A percentile compares a stretch with the other conserved stretches of the same genome.
phyloP scores from a whole-genome alignment of 2,113 vertebrate genomes.

The Peromyscus polionotus region DNA sequence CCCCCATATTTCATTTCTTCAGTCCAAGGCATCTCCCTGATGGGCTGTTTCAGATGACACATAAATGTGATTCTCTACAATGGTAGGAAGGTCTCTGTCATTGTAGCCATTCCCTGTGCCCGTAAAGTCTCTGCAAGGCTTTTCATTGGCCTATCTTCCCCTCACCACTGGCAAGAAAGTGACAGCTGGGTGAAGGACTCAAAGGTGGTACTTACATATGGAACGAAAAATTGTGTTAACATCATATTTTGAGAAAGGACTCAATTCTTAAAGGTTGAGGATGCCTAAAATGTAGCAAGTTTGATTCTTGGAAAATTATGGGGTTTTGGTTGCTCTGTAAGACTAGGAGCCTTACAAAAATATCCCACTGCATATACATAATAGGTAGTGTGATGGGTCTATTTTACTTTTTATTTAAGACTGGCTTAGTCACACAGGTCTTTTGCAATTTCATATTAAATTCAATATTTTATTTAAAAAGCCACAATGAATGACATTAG shows the following conservation, averaged over 20 bases:
- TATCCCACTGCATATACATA: not conserved
- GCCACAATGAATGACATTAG: not conserved
- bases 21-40: not conserved
- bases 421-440: not conserved
- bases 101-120: not conserved
- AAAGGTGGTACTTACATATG: not conserved
- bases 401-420: not conserved
- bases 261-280: not conserved
- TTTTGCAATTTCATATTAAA: not conserved
- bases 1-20: not conserved
- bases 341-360: not conserved
- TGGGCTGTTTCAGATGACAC: not conserved
- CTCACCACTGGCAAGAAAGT: not conserved
- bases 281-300: not conserved
- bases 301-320: not conserved
- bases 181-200: not conserved
- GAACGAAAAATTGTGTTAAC: not conserved
- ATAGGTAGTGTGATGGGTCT: not conserved
- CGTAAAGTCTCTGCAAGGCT: not conserved
- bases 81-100: not conserved
- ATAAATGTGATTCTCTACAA: not conserved
- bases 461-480: not conserved
- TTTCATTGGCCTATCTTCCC: not conserved
- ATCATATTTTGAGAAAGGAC: conserved; percentile 17
- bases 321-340: not conserved